These are phyloP conservation scores for Ursus arctos DNA, from an alignment of 2,113 vertebrate genomes.

Conservation along the genomic window DNA sequence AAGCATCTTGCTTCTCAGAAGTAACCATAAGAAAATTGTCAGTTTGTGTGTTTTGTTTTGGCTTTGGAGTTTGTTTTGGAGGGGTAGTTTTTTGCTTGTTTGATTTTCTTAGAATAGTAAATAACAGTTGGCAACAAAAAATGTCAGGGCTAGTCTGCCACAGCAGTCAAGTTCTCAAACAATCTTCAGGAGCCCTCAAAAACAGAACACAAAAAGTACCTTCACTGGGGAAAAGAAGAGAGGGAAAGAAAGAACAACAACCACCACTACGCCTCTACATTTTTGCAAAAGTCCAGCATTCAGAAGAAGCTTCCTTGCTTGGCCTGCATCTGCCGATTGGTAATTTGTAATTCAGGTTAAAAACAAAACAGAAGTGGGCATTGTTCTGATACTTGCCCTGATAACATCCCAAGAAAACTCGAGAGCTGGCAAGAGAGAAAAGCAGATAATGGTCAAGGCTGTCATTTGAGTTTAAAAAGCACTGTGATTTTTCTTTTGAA, in stretches of 20 bases:
- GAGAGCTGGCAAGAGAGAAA: slow-evolving; percentile 58
- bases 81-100: not conserved
- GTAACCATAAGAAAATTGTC: not conserved
- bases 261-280: not conserved
- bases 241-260: not conserved
- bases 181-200: not conserved
- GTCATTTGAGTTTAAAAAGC: slow-evolving; percentile 68
- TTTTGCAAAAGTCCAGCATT: not conserved
- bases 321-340: slow-evolving; percentile 52
- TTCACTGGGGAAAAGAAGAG: not conserved
- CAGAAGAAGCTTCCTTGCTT: not conserved
- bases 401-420: slow-evolving; percentile 73
- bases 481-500: slow-evolving; percentile 72
- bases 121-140: not conserved
- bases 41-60: not conserved
- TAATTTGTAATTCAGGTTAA: slow-evolving; percentile 71
- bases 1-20: not conserved
- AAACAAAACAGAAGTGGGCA: slow-evolving; percentile 73
- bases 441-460: slow-evolving; percentile 48
- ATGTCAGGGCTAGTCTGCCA: not conserved
- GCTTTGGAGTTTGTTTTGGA: not conserved
- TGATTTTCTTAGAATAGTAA: slow-evolving; percentile 43
- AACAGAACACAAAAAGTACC: not conserved
- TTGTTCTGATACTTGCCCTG: slow-evolving; percentile 73
- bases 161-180: slow-evolving; percentile 50